Evolutionary conservation across 2,113 vertebrate genomes (phyloP), one percentile per base, ranked within the genome.

Genomic region (Gymnogyps californianus): DNA sequence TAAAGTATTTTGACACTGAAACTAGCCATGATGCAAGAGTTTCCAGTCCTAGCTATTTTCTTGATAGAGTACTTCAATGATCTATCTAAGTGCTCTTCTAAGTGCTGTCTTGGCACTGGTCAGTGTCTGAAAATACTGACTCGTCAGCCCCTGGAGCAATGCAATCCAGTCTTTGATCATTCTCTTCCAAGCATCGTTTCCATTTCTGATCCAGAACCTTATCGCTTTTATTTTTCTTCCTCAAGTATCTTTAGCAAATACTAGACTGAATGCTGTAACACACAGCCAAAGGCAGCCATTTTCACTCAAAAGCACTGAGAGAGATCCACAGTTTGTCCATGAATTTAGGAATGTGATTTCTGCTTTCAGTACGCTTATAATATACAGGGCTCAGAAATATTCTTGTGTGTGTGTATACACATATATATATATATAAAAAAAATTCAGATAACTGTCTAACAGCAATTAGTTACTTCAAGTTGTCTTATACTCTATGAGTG

Each of bases 401-500:
- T 10, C 7, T 3, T 7, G 2, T 31, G 3, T 16, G 3, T 46
- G 5, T 32, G 10, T 11, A 2, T 21, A 8, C 15, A 12, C 15
- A 16, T 5, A 7, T 7, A 4, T 5, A 5, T 18, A 6, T 20
- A 22, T 31, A 21, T 8, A 12, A 21, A 31, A 16, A 67, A 32
- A 46, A 21, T 67, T 76, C 44, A 64, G 16, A 5, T 8, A 25
- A 55, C 19, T 18, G 1, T 19, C 29, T 36, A 58, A 9, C 11
- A 71, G 64, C 29, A n/a, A 8, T 40, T 7, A 47, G 15, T 21
- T 65, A 29, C 32, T 10, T 31, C 32, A 38, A 24, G 13, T 31
- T 58, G 49, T 25, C 49, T 29, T 18, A 44, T 3, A 34, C 13
- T 28, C 40, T 21, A 0, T 8, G 24, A 64, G 49, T 26, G 44